Evolutionary conservation across 2,888 invertebrate species (phyloP).

Genomic region (Spisula subtruncata): DNA sequence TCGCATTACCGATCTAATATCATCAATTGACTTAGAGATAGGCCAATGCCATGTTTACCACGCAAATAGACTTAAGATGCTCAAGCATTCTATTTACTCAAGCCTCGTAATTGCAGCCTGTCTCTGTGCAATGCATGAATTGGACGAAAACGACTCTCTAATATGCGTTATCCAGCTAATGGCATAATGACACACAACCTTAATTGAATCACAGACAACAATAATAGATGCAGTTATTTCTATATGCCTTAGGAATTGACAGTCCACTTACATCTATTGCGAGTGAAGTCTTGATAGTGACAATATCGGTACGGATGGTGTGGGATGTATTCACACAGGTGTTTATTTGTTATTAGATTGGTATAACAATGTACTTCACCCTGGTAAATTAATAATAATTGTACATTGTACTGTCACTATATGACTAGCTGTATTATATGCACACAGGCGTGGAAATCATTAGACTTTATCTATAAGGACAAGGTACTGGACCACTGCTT

Average conservation of each 20-base stretch:
- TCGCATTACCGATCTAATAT: conserved; percentile 18
- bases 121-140: neutral
- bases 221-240: neutral
- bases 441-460: no score
- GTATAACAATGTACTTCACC: no score
- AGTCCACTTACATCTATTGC: neutral
- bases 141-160: neutral
- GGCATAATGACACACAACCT: neutral
- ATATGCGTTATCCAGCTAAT: neutral
- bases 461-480: no score
- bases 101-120: neutral
- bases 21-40: neutral
- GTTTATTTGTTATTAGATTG: no score
- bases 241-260: neutral
- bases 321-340: no score
- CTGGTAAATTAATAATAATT: no score
- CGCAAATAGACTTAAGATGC: neutral
- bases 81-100: neutral
- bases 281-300: neutral
- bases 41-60: neutral
- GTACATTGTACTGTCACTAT: no score
- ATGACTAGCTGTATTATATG: no score
- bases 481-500: no score
- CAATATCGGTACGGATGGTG: neutral
- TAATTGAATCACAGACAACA: neutral